Conservation (phyloP, 1,140 invertebrate species). For the Procambarus clarkii region DNA sequence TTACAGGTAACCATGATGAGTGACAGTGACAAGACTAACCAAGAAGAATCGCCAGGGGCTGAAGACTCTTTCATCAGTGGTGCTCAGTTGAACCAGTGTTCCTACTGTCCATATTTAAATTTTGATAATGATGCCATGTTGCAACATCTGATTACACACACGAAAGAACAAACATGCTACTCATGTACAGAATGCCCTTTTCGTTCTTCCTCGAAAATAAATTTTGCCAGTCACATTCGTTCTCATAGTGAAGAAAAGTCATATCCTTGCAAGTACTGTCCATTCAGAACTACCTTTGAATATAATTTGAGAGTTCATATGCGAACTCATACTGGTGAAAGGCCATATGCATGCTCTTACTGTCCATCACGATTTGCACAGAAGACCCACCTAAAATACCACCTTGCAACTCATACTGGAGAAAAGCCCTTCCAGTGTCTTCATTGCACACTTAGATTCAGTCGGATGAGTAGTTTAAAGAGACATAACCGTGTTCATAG, state of each 20-base stretch:
- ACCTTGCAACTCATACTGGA: not conserved
- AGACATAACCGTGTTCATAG: not conserved
- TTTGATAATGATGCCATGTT: not conserved
- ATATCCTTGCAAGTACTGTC: not conserved
- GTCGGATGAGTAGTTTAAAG: not conserved
- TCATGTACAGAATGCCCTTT: not conserved
- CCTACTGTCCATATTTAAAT: not conserved
- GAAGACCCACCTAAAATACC: not conserved
- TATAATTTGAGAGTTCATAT: conserved; percentile 13
- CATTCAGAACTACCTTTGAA: conserved; percentile 1
- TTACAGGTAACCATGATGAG: conserved; percentile 9
- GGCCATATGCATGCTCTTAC: not conserved
- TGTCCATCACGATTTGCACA: not conserved
- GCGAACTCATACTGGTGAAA: conserved; percentile 7
- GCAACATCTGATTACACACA: not conserved
- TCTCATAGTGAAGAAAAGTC: not conserved
- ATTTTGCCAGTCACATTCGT: not conserved
- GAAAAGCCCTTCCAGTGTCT: conserved; percentile 2
- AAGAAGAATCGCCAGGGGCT: not conserved
- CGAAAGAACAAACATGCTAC: not conserved
- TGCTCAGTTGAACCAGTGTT: conserved; percentile 5
- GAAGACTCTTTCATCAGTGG: conserved; percentile 4
- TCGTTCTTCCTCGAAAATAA: not conserved
- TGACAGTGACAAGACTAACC: conserved; percentile 4
- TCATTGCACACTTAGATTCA: not conserved